A percentile compares a stretch with the other conserved stretches of the same genome.
Conservation (phyloP, 1,140 invertebrate species). For the Lasioglossum baleicum region DNA sequence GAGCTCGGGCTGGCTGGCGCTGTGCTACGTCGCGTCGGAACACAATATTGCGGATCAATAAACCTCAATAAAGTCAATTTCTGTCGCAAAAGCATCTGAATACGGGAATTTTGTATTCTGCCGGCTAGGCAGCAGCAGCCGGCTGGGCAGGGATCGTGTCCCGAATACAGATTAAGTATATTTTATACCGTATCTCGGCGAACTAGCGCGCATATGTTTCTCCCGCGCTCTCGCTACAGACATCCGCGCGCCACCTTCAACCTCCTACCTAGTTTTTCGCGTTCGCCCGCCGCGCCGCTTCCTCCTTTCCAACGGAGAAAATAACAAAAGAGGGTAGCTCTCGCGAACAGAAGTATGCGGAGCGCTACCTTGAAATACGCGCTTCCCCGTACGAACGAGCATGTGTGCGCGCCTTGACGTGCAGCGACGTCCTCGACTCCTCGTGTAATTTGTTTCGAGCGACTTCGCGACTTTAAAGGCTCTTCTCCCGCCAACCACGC, state of each 20-base stretch:
- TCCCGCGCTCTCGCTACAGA: constrained; percentile 16
- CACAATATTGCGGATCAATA: constrained; percentile 80
- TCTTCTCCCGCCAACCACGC: neutral
- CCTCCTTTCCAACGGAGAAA: neutral
- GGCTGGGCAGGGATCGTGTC: constrained; percentile 73
- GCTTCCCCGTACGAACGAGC: constrained; percentile 5
- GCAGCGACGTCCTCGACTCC: constrained; percentile 6
- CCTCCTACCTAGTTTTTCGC: constrained; percentile 2
- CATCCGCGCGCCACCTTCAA: constrained; percentile 19
- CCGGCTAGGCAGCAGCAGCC: constrained; percentile 66
- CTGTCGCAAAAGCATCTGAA: constrained; percentile 79
- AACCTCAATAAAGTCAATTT: constrained; percentile 81
- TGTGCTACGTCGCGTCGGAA: constrained; percentile 52
- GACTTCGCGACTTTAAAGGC: constrained; percentile 56
- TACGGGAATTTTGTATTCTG: constrained; percentile 79
- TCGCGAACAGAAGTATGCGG: constrained; percentile 3
- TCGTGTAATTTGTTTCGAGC: constrained; percentile 58
- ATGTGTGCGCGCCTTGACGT: constrained; percentile 8
- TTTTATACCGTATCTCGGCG: constrained; percentile 63
- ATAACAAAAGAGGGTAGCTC: constrained; percentile 15
- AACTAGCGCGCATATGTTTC: constrained; percentile 31
- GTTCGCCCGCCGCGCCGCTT: neutral
- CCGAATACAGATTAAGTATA: constrained; percentile 78
- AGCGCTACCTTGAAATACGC: constrained; percentile 36
- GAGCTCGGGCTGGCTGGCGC: neutral